Conservation (phyloP, 2,113 vertebrate genomes). For the Gadus macrocephalus region DNA sequence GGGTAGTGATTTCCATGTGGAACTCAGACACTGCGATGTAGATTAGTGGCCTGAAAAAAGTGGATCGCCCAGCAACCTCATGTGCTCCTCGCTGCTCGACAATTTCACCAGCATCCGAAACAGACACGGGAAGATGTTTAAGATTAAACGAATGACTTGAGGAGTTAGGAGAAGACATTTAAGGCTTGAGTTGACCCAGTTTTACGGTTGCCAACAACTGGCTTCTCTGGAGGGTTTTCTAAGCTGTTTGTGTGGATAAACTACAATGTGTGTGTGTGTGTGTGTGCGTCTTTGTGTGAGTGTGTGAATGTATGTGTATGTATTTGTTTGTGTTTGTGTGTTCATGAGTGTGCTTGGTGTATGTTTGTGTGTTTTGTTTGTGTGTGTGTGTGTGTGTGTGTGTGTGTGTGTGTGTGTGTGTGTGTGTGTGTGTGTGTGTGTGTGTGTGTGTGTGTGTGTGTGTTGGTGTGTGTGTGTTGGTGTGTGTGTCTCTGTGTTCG, state of each 20-base stretch:
- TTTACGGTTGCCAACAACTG: slow-evolving; percentile 54
- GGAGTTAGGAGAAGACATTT: slow-evolving; percentile 44
- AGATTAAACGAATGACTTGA: slow-evolving; percentile 63
- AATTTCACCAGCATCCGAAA: slow-evolving; percentile 32
- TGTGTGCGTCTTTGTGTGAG: slow-evolving; percentile 7
- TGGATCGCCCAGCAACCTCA: too few species aligned
- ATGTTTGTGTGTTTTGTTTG: too few species aligned
- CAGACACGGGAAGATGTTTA: slow-evolving; percentile 48
- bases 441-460: too few species aligned
- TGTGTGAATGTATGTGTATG: background rate
- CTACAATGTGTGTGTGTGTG: slow-evolving; percentile 7
- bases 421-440: too few species aligned
- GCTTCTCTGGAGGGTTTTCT: slow-evolving; percentile 47
- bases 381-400: slow-evolving; percentile 15
- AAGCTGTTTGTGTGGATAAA: slow-evolving; percentile 46
- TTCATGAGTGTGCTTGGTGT: background rate
- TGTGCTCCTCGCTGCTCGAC: slow-evolving; percentile 1
- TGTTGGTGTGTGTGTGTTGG: too few species aligned
- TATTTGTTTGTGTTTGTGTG: background rate
- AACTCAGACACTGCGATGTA: too few species aligned
- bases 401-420: too few species aligned
- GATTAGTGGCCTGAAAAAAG: too few species aligned
- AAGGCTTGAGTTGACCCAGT: slow-evolving; percentile 62
- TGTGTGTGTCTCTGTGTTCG: too few species aligned
- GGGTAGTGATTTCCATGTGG: too few species aligned